Conservation (phyloP, 2,113 vertebrate genomes). For the Rhinolophus ferrumequinum region DNA sequence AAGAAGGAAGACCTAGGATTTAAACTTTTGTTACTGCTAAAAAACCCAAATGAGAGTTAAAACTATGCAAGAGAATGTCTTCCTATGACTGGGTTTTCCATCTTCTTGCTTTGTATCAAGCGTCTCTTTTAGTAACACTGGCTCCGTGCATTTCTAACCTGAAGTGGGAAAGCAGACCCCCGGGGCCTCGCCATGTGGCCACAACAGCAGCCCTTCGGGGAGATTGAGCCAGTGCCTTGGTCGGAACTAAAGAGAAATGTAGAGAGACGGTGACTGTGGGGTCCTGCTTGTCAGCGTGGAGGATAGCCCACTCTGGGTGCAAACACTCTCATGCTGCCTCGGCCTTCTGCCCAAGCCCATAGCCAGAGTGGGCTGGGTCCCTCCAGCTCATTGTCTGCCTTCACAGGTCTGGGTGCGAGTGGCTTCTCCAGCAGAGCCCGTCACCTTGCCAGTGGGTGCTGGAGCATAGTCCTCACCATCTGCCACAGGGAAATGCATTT, state of each 20-base stretch:
- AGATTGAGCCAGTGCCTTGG: neutral
- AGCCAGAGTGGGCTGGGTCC: too few relatives aligned
- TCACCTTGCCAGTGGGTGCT: neutral
- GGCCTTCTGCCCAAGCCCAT: neutral
- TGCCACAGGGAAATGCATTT: constrained; percentile 7
- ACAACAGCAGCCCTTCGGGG: neutral
- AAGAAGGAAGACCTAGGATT: neutral
- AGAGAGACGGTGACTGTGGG: neutral
- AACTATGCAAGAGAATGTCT: neutral
- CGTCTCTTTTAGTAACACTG: neutral
- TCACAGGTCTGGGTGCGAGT: neutral
- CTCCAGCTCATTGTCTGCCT: neutral
- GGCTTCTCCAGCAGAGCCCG: neutral
- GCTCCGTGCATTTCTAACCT: neutral
- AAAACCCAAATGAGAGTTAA: neutral
- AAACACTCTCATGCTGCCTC: rapidly evolving
- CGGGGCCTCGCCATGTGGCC: neutral
- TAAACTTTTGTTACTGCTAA: neutral
- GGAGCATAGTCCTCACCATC: neutral
- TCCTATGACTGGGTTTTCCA: neutral
- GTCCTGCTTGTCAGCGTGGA: neutral
- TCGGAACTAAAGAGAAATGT: neutral
- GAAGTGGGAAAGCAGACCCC: neutral
- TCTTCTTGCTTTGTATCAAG: neutral
- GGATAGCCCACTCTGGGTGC: neutral